Percentiles rank a stretch among this genome's conserved stretches.
These are phyloP conservation scores for Eumaeus atala DNA, from an alignment of 1,140 invertebrate genomes.

Conservation along the genomic window DNA sequence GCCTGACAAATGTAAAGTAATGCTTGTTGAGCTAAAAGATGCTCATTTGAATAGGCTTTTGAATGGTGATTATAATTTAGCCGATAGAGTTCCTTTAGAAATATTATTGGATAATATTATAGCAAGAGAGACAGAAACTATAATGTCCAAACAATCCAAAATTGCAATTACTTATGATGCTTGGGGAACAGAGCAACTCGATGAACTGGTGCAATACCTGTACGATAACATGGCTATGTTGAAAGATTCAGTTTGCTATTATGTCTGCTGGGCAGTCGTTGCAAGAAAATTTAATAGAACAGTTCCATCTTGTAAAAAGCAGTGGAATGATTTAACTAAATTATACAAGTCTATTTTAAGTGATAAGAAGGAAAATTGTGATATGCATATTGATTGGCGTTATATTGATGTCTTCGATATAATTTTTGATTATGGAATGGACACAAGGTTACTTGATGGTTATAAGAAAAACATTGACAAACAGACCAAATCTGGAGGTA, in stretches of 20 bases:
- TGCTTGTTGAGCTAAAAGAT: conserved; percentile 42
- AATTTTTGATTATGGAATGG: conserved; percentile 65
- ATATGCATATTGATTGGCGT: conserved; percentile 60
- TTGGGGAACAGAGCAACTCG: conserved; percentile 43
- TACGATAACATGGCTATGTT: conserved; percentile 58
- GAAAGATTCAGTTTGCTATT: conserved; percentile 55
- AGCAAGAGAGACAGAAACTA: conserved; percentile 40
- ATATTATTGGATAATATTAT: conserved; percentile 62
- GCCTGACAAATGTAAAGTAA: conserved; percentile 41
- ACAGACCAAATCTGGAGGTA: not conserved
- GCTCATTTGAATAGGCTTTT: conserved; percentile 44
- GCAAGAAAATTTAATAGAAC: conserved; percentile 35
- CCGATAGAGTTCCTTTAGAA: conserved; percentile 35
- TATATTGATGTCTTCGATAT: conserved; percentile 64
- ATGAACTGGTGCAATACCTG: conserved; percentile 52
- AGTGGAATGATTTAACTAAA: conserved; percentile 45
- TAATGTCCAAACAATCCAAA: conserved; percentile 28
- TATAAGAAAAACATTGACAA: conserved; percentile 36
- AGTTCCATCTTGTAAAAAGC: conserved; percentile 35
- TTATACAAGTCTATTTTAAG: conserved; percentile 52
- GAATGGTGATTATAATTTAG: conserved; percentile 39
- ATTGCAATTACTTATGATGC: conserved; percentile 20
- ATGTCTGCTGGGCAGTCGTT: conserved; percentile 51
- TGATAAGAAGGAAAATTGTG: conserved; percentile 61
- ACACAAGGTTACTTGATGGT: conserved; percentile 41